Percentiles rank a stretch among this genome's conserved stretches.
Evolutionary conservation across 2,888 invertebrate species (phyloP).

Genomic region (Carterocephalus palaemon): DNA sequence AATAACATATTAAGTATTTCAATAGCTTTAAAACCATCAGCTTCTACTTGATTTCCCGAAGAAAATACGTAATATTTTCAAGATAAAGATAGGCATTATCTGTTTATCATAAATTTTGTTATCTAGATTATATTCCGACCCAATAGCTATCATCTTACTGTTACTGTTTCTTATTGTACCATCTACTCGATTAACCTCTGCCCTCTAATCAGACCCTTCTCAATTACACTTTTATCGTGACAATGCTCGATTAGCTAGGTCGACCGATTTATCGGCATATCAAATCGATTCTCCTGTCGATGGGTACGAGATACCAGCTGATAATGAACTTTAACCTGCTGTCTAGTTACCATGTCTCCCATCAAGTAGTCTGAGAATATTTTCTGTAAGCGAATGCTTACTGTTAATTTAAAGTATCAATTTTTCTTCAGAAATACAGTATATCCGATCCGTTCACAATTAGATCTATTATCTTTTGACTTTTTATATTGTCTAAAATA

Average conservation of each 20-base stretch:
- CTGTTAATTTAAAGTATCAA: too few relatives aligned
- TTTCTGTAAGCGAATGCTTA: too few relatives aligned
- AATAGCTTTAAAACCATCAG: too few relatives aligned
- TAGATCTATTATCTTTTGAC: too few relatives aligned
- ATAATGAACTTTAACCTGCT: slow-evolving; percentile 18
- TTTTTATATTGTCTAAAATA: too few relatives aligned
- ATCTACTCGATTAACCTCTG: slow-evolving; percentile 66
- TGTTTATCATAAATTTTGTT: not conserved
- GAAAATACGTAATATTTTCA: too few relatives aligned
- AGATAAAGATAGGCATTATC: too few relatives aligned
- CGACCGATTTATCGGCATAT: slow-evolving; percentile 22
- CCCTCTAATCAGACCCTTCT: slow-evolving; percentile 38
- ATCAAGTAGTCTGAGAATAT: slow-evolving; percentile 1
- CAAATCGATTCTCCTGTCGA: slow-evolving; percentile 22
- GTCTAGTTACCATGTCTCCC: slow-evolving; percentile 10
- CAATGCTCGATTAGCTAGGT: slow-evolving; percentile 19
- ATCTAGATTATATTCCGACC: not conserved
- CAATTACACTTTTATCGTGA: slow-evolving; percentile 30
- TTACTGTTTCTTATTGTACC: slow-evolving; percentile 19
- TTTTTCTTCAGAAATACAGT: too few relatives aligned
- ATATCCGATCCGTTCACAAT: too few relatives aligned
- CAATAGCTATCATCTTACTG: not conserved
- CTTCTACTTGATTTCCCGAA: too few relatives aligned
- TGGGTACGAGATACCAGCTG: slow-evolving; percentile 7
- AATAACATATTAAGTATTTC: too few relatives aligned